Base-by-base conservation (phyloP, 2,797 vertebrate species). In the Zonotrichia albicollis region DNA sequence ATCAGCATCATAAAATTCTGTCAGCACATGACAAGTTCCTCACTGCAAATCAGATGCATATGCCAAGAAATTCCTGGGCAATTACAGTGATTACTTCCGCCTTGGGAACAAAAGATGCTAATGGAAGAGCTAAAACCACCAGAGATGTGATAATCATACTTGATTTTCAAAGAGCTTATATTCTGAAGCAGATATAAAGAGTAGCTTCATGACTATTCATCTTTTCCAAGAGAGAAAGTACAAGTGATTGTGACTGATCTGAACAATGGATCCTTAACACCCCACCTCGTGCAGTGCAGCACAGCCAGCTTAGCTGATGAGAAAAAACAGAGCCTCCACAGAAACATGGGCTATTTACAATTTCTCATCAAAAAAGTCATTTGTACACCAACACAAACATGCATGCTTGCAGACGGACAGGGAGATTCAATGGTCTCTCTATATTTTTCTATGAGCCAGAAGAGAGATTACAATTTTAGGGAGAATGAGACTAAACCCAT, bases 21-120 rank as follows among this genome's bases (percentile, higher is more conserved):
- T 78, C 95, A 94, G 83, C 80, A 86, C 90, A 95, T 96, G 94
- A 85, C 86, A 96, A 90, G 84, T 81, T 83, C 96, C 92, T 87
- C 93, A 60, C 48, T 93, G 87, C 80, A 96, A 94, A 90, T 96
- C 87, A 97, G 65, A 70, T 80, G 78, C 79, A 73, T 57, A 66
- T 79, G 94, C 95, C 97, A 98, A 97, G 89, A 97, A 96, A 96
- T 96, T 97, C 96, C 94, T 96, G 79, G 71, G 85, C 85, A 97
- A 92, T 93, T 97, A 96, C 3, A 72, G 90, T 75, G 89, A 89
- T 95, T 93, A 93, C 73, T 95, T 95, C 72, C 13, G 14, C 91
- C 65, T 72, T 91, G 87, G 94, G 93, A 97, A 94, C 77, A 95
- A 94, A 95, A 95, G 76, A 86, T 71, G 81, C 84, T 92, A 91